Conservation (phyloP, 2,888 invertebrate genomes). For the Lampropteryx suffumata region DNA sequence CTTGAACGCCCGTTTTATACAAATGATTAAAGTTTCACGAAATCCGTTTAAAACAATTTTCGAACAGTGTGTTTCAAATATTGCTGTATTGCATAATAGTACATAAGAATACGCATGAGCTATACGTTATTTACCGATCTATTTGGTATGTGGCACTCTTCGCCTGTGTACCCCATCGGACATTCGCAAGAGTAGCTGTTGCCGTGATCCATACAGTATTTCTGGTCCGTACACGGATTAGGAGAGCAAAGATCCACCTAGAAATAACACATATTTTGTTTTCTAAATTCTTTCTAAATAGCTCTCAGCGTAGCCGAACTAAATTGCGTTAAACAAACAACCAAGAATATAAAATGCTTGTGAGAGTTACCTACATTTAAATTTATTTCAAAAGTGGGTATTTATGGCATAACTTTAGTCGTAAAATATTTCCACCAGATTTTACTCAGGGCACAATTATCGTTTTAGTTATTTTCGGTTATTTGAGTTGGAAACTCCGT, state of each 20-base stretch:
- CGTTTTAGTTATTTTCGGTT: conserved; percentile 31
- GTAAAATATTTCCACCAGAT: conserved; percentile 15
- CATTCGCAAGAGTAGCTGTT: conserved; percentile 90
- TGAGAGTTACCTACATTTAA: not conserved
- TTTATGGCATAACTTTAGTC: conserved; percentile 16
- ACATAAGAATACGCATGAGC: too few species aligned
- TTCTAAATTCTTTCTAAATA: too few species aligned
- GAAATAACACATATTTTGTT: conserved; percentile 18
- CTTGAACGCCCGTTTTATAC: too few species aligned
- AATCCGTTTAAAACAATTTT: too few species aligned
- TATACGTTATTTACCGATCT: conserved; percentile 83
- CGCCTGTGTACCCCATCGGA: conserved; percentile 86
- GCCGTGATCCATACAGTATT: conserved; percentile 88
- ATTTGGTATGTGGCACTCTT: conserved; percentile 86
- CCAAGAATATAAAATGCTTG: conserved; percentile 1
- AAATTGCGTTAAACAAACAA: not conserved
- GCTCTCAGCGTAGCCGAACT: too few species aligned
- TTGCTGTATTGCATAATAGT: too few species aligned
- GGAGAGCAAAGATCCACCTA: conserved; percentile 88
- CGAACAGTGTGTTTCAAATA: too few species aligned
- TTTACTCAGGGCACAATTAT: conserved; percentile 40
- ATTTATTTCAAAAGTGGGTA: conserved; percentile 16
- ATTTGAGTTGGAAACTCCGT: not conserved
- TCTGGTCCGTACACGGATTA: conserved; percentile 86
- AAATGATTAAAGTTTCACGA: too few species aligned